Base-by-base conservation (phyloP, 2,797 vertebrate genomes). In the Xiphophorus birchmanni region DNA sequence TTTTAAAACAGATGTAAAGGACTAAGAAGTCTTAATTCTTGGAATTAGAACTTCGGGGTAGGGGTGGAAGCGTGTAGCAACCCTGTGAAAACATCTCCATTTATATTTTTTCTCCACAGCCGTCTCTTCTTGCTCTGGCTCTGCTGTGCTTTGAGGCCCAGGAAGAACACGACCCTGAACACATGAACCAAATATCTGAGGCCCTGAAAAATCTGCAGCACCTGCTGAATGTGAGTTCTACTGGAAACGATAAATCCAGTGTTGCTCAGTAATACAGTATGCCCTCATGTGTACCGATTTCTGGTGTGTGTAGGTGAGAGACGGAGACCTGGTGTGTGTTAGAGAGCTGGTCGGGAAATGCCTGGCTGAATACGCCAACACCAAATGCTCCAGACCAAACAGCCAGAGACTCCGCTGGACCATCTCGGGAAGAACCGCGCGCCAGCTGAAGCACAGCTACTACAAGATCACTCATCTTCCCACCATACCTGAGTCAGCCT, bases 381-480 rank as follows among this genome's bases (percentile, higher is more conserved):
- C 96, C 87, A 98, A 97, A 88, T 97, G 96, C 94, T 97, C 95
- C 78, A 98, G 95, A 92, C 97, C 97, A 1, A 97, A 96, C 54
- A 84, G 94, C 82, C 97, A 98, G 93, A 98, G 97, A 91, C 90
- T 99, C 58, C 98, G 98, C 85, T 99, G 98, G 98, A 97, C 97
- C 75, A 98, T 99, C 84, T 99, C 99, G 1, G 97, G 98, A 37
- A 96, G 97, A 89, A 99, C 99, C 0, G 97, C 97, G 45, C 93
- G 97, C 67, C 97, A 98, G 86, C 90, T 99, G 73, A 99, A 97
- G 90, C 98, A 96, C 72, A 99, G 98, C 91, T 99, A 97, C 92
- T 98, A 99, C 92, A 98, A 96, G 92, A 98, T 99, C 82, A 84
- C 96, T 84, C 98, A 98, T 91, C 97, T 99, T 78, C 99, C 99